These are phyloP conservation scores for Dendroctonus ponderosae DNA, from an alignment of 1,140 invertebrate genomes.

Conservation along the genomic window DNA sequence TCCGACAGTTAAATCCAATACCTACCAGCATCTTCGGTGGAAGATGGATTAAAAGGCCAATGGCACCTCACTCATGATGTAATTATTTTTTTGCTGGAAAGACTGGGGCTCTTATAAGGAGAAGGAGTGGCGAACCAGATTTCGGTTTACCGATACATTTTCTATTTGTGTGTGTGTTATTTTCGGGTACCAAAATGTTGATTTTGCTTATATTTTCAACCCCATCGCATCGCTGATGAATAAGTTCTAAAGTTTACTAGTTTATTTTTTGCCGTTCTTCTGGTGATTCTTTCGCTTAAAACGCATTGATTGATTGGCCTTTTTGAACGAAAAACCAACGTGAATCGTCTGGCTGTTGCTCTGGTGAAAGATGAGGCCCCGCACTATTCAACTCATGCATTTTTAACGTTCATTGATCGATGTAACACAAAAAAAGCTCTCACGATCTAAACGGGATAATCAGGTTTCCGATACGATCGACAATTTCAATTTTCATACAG, in stretches of 20 bases:
- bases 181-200: too few species aligned
- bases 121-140: conserved; percentile 8
- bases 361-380: not conserved
- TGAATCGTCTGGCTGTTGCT: too few species aligned
- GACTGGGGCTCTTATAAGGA: conserved; percentile 16
- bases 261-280: too few species aligned
- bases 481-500: conserved; percentile 12
- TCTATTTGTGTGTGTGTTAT: too few species aligned
- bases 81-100: conserved; percentile 22
- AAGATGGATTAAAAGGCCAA: conserved; percentile 23
- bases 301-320: too few species aligned
- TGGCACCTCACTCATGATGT: conserved; percentile 22
- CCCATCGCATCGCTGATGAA: too few species aligned
- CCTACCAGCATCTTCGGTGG: conserved; percentile 13
- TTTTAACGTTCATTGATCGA: conserved; percentile 5
- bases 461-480: conserved; percentile 14
- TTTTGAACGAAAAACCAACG: conserved; percentile 1
- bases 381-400: conserved; percentile 3
- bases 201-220: too few species aligned
- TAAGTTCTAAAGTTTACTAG: too few species aligned
- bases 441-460: conserved; percentile 19
- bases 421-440: conserved; percentile 10
- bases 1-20: conserved; percentile 14
- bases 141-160: too few species aligned
- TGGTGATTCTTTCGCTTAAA: too few species aligned